These are phyloP conservation scores for Acanthurus lineatus DNA, from an alignment of 2,797 vertebrate genomes.

Conservation along the genomic window DNA sequence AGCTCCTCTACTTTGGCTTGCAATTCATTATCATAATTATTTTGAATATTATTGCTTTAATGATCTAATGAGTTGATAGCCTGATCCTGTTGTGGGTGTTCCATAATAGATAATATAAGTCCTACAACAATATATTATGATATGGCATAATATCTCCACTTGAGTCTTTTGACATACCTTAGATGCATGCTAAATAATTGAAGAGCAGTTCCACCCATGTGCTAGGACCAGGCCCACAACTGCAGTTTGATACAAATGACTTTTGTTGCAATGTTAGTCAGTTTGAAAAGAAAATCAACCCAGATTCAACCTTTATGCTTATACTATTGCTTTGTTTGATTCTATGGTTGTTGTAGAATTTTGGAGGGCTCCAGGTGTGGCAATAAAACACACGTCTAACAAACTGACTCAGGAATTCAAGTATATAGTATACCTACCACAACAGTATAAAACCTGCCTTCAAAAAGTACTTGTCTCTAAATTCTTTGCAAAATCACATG, in stretches of 20 bases:
- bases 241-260: slow-evolving; percentile 13
- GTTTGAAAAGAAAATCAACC: slow-evolving; percentile 58
- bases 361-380: background rate
- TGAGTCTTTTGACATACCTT: background rate
- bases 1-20: background rate
- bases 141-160: background rate
- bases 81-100: slow-evolving; percentile 33
- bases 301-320: slow-evolving; percentile 1
- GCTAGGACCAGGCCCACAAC: slow-evolving; percentile 20
- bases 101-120: background rate
- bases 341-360: background rate
- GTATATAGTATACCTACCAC: background rate
- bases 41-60: slow-evolving; percentile 8
- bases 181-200: background rate
- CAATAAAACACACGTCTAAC: background rate
- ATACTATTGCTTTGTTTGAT: background rate
- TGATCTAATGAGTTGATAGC: slow-evolving; percentile 2
- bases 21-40: slow-evolving; percentile 4
- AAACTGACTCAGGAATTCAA: background rate
- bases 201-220: background rate
- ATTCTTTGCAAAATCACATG: background rate
- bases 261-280: slow-evolving; percentile 15
- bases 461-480: background rate
- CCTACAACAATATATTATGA: background rate
- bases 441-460: background rate